Conservation (phyloP, 2,797 vertebrate species). For the Lacerta viridis region DNA sequence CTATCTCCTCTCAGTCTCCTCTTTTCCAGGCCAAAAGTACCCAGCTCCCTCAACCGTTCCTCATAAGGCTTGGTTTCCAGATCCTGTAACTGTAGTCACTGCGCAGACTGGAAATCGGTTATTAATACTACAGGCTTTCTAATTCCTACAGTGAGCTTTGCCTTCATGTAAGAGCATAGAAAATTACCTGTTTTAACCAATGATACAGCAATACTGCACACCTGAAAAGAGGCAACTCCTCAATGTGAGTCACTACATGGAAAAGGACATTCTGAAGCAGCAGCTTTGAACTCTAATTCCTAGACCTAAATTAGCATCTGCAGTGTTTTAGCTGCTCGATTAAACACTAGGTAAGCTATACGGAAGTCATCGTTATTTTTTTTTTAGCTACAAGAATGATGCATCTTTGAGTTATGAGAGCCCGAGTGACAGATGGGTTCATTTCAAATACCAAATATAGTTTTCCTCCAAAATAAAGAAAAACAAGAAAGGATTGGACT, state of each 20-base stretch:
- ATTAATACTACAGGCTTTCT: background rate
- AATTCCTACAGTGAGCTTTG: background rate
- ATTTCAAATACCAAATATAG: fast-evolving
- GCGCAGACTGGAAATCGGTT: background rate
- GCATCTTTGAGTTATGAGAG: background rate
- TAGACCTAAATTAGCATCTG: slow-evolving; percentile 10
- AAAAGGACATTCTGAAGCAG: background rate
- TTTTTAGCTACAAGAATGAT: slow-evolving; percentile 42
- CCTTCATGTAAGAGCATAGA: background rate
- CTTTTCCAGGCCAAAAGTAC: too few species aligned
- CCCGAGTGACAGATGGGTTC: slow-evolving; percentile 24
- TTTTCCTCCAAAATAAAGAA: background rate
- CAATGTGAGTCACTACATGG: background rate
- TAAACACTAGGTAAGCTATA: slow-evolving; percentile 50
- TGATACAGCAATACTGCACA: background rate
- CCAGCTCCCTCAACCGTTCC: too few species aligned
- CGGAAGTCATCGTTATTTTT: background rate
- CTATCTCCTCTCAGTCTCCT: too few species aligned
- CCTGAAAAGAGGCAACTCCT: background rate
- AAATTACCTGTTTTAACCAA: background rate
- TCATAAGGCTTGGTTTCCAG: too few species aligned
- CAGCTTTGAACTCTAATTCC: slow-evolving; percentile 25
- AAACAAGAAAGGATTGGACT: background rate
- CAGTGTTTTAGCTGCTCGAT: slow-evolving; percentile 52
- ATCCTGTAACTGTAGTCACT: too few species aligned